These are phyloP conservation scores for Dendrolimus punctatus DNA, from an alignment of 1,140 invertebrate genomes.

Conservation along the genomic window DNA sequence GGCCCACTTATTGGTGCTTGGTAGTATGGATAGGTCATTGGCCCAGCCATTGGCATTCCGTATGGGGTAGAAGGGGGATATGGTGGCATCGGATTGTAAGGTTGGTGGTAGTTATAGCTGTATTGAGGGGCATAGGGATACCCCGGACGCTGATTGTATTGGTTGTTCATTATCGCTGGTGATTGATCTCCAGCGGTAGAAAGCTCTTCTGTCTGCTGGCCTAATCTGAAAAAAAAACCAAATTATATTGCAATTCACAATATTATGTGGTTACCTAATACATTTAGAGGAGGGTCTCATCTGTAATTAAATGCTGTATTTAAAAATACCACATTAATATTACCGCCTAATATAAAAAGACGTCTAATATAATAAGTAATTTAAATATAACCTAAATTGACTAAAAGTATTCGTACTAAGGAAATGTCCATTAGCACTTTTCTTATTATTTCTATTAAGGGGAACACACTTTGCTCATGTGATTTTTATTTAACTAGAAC, in stretches of 20 bases:
- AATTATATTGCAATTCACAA: background rate
- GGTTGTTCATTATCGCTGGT: conserved; percentile 50
- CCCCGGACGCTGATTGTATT: conserved; percentile 47
- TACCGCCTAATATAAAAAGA: too few species aligned
- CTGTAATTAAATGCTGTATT: too few species aligned
- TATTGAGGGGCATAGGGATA: conserved; percentile 37
- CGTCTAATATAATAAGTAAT: too few species aligned
- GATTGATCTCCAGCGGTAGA: conserved; percentile 31
- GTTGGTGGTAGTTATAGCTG: conserved; percentile 35
- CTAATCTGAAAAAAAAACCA: conserved; percentile 44
- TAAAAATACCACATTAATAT: too few species aligned
- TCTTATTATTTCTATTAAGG: too few species aligned
- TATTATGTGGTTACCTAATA: background rate
- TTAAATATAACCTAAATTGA: too few species aligned
- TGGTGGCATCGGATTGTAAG: conserved; percentile 29
- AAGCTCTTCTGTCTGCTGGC: conserved; percentile 53
- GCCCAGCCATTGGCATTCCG: conserved; percentile 19
- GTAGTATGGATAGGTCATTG: conserved; percentile 34
- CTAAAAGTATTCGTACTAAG: too few species aligned
- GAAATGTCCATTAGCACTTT: too few species aligned
- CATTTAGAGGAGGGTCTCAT: too few species aligned
- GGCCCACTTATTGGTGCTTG: conserved; percentile 15
- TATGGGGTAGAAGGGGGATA: conserved; percentile 27
- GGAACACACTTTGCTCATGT: too few species aligned
- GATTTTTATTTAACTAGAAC: too few species aligned